Conservation (phyloP, 64 coral and sea anemone genomes). For the Trachythela sp. region DNA sequence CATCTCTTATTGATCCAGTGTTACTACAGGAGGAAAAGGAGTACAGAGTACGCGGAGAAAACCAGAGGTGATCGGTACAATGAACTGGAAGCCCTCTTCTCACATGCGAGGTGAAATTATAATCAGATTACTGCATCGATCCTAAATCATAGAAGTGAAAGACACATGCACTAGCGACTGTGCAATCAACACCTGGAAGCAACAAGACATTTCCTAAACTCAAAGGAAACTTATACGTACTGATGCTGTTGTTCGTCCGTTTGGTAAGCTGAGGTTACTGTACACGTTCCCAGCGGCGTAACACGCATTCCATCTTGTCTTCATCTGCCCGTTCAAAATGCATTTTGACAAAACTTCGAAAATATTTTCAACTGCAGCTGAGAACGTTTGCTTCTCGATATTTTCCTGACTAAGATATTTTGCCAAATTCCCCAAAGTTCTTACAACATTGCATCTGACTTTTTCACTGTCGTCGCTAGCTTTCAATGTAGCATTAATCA, state of each 20-base stretch:
- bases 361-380: neutral
- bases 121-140: too few relatives aligned
- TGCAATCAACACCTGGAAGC: neutral
- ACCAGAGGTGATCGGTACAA: too few relatives aligned
- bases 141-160: too few relatives aligned
- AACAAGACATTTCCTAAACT: too few relatives aligned
- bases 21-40: too few relatives aligned
- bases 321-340: slow-evolving; percentile 6
- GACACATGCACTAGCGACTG: too few relatives aligned
- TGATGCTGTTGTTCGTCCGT: slow-evolving; percentile 64
- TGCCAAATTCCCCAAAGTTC: slow-evolving; percentile 82
- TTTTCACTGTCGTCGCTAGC: slow-evolving; percentile 87
- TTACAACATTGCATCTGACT: slow-evolving; percentile 84
- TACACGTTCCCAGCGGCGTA: slow-evolving; percentile 92
- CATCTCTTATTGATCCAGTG: too few relatives aligned
- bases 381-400: slow-evolving; percentile 15
- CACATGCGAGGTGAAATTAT: too few relatives aligned
- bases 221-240: too few relatives aligned
- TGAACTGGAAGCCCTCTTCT: too few relatives aligned
- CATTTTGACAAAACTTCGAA: neutral
- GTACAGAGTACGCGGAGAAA: too few relatives aligned
- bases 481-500: slow-evolving; percentile 59
- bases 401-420: slow-evolving; percentile 57
- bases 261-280: slow-evolving; percentile 60
- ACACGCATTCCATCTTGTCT: slow-evolving; percentile 96